Conservation (phyloP, 2,888 invertebrate species). For the Amphipyra berbera region DNA sequence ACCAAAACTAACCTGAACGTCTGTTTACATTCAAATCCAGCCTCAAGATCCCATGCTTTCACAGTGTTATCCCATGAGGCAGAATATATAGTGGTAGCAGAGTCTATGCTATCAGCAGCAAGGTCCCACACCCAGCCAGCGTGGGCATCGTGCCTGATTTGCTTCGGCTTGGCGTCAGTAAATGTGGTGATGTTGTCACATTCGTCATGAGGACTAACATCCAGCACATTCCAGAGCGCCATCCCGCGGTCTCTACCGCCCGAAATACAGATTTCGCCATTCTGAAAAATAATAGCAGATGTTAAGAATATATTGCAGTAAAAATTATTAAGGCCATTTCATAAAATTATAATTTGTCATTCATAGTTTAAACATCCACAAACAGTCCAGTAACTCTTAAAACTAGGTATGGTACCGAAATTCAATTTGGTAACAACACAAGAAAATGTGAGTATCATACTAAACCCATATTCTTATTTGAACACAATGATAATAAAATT, state of each 20-base stretch:
- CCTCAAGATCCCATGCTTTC: conserved; percentile 88
- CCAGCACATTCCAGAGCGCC: conserved; percentile 86
- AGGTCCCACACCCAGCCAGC: conserved; percentile 92
- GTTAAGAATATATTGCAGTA: not conserved
- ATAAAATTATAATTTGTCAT: too few species aligned
- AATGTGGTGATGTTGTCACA: conserved; percentile 67
- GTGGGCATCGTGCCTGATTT: conserved; percentile 86
- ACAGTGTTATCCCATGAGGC: conserved; percentile 91
- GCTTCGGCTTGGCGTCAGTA: conserved; percentile 72
- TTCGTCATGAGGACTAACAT: conserved; percentile 69
- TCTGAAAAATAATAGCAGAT: conserved; percentile 68
- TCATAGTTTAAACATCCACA: too few species aligned
- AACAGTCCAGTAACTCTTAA: too few species aligned
- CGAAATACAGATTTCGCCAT: conserved; percentile 87
- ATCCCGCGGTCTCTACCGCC: conserved; percentile 90
- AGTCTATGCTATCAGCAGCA: conserved; percentile 79
- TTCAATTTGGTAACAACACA: too few species aligned
- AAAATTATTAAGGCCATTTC: not conserved
- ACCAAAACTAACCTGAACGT: conserved; percentile 81
- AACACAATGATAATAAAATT: too few species aligned
- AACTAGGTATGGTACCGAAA: too few species aligned
- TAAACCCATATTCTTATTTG: too few species aligned
- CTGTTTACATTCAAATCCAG: conserved; percentile 81
- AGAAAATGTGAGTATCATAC: too few species aligned
- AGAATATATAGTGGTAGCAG: conserved; percentile 86